phyloP scores from a whole-genome alignment of 1,140 invertebrate genomes.

The Eubasilissa regina region DNA sequence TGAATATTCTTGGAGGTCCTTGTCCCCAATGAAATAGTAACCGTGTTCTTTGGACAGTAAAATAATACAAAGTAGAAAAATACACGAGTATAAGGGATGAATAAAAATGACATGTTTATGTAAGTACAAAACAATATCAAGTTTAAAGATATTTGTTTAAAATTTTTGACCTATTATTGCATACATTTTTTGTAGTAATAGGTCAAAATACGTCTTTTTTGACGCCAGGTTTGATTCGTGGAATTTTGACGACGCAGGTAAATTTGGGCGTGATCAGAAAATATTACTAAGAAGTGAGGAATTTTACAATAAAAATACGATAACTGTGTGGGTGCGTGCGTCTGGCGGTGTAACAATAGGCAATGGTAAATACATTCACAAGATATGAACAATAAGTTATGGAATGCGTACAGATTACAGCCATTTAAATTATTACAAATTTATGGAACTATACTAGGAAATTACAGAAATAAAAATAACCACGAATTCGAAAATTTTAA shows the following conservation, averaged over 20 bases:
- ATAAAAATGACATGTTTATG: neutral
- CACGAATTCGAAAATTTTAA: neutral
- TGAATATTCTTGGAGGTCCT: neutral
- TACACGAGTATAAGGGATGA: neutral
- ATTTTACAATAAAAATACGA: slow-evolving; percentile 26
- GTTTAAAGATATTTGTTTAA: no score
- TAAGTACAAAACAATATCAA: neutral
- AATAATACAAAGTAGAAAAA: neutral
- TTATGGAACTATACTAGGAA: neutral
- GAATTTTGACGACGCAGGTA: neutral
- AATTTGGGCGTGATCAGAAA: neutral
- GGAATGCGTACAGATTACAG: no score
- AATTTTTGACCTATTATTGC: neutral
- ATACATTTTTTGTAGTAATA: neutral
- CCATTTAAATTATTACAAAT: neutral
- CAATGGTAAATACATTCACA: neutral
- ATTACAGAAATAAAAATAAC: neutral
- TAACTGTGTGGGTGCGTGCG: neutral
- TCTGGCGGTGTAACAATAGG: neutral
- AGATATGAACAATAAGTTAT: no score
- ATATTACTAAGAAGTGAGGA: slow-evolving; percentile 11
- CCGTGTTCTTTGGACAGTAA: neutral
- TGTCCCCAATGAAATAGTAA: neutral
- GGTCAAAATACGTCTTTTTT: neutral
- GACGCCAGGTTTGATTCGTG: neutral